Conservation (phyloP, 2,797 vertebrate species). For the Scarus forsteni region DNA sequence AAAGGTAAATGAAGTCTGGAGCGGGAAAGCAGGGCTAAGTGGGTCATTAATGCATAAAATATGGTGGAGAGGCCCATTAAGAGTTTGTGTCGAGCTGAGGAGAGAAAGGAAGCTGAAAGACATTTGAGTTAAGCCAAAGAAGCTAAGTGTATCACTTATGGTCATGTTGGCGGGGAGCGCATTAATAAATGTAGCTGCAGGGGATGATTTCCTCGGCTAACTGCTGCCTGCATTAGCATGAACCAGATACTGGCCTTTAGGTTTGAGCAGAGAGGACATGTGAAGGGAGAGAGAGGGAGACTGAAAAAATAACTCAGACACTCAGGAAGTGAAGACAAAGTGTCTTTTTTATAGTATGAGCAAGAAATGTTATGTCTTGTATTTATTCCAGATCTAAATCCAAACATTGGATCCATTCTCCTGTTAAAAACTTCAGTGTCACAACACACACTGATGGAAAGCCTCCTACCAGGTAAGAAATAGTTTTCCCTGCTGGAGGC, state of each 20-base stretch:
- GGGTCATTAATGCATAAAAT: conserved; percentile 74
- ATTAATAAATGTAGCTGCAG: conserved; percentile 64
- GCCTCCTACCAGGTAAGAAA: too few species aligned
- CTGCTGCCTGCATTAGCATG: conserved; percentile 33
- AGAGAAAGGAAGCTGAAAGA: conserved; percentile 53
- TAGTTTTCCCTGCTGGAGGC: too few species aligned
- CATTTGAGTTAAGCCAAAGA: conserved; percentile 40
- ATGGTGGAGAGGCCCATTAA: conserved; percentile 51
- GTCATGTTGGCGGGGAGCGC: conserved; percentile 44
- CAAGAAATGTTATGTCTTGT: too few species aligned
- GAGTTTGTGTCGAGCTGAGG: conserved; percentile 37
- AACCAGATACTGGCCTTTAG: conserved; percentile 35
- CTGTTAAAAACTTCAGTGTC: too few species aligned
- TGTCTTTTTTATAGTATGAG: too few species aligned
- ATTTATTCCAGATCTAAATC: too few species aligned
- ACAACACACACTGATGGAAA: too few species aligned
- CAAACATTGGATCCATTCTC: too few species aligned
- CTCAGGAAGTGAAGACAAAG: neutral
- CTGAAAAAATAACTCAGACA: neutral
- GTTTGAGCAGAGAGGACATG: conserved; percentile 5
- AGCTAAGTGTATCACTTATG: conserved; percentile 68
- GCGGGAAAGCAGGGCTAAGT: conserved; percentile 60
- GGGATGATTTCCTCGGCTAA: conserved; percentile 49
- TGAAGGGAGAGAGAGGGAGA: neutral
- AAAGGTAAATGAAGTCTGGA: conserved; percentile 66